Conservation (phyloP, 1,140 invertebrate genomes). For the Drosophila willistoni region DNA sequence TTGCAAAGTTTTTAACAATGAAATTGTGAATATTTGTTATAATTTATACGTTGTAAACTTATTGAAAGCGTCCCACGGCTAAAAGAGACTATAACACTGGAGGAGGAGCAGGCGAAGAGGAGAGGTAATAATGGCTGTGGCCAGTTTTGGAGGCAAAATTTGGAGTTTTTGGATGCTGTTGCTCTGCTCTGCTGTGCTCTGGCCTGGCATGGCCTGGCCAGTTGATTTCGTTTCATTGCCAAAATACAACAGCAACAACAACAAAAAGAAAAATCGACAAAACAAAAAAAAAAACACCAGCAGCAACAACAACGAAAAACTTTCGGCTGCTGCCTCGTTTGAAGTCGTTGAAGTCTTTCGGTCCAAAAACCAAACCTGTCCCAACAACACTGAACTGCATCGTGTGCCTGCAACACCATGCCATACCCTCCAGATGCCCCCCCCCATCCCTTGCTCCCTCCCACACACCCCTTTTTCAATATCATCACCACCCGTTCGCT, state of each 20-base stretch:
- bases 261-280: not conserved
- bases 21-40: too few relatives aligned
- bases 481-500: constrained; percentile 11
- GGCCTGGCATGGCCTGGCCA: constrained; percentile 58
- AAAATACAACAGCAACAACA: constrained; percentile 36
- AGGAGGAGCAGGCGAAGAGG: not conserved
- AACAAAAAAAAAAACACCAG: not conserved
- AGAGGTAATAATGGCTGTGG: constrained; percentile 35
- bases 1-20: too few relatives aligned
- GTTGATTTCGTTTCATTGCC: constrained; percentile 65
- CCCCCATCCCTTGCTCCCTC: constrained; percentile 15
- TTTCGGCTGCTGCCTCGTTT: constrained; percentile 39
- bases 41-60: too few relatives aligned
- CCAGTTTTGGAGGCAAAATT: constrained; percentile 7
- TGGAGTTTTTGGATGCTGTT: constrained; percentile 20
- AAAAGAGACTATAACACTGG: constrained; percentile 17
- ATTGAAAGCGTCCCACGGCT: constrained; percentile 24
- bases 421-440: constrained; percentile 20
- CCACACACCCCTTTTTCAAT: constrained; percentile 15
- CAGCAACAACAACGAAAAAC: constrained; percentile 6
- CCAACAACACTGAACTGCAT: constrained; percentile 60
- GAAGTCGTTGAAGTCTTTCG: constrained; percentile 28
- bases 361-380: constrained; percentile 67
- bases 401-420: constrained; percentile 61
- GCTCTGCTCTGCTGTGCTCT: constrained; percentile 31